phyloP scores from a whole-genome alignment of 2,888 invertebrate genomes.

The Saturnia japonica region DNA sequence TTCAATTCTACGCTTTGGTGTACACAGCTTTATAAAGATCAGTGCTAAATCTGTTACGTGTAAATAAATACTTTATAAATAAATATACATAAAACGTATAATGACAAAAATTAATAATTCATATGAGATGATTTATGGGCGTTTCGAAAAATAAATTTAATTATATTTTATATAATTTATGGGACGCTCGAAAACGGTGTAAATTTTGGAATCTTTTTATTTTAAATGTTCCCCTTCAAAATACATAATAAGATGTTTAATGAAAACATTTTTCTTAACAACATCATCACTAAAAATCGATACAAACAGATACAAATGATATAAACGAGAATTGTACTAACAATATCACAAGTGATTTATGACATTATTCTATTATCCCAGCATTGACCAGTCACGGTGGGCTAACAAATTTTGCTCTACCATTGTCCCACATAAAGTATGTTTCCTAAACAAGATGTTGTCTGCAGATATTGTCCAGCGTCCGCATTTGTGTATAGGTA shows the following conservation, averaged over 20 bases:
- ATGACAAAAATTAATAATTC: background rate
- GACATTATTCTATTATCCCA: slow-evolving; percentile 23
- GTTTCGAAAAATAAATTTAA: background rate
- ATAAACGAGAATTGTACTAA: background rate
- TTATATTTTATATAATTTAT: background rate
- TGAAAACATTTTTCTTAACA: slow-evolving; percentile 6
- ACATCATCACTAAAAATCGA: background rate
- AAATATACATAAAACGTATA: background rate
- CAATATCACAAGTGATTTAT: slow-evolving; percentile 27
- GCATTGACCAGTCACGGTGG: slow-evolving; percentile 59
- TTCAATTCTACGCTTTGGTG: background rate
- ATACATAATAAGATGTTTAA: background rate
- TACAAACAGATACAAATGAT: too few species aligned
- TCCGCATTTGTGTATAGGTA: slow-evolving; percentile 40
- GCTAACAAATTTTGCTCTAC: slow-evolving; percentile 55
- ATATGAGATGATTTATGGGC: background rate
- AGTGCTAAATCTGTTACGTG: background rate
- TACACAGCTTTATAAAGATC: background rate
- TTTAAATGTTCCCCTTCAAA: background rate
- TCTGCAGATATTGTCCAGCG: slow-evolving; percentile 51
- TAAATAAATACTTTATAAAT: too few species aligned
- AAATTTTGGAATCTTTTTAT: background rate
- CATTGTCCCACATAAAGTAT: slow-evolving; percentile 53
- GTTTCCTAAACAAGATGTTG: slow-evolving; percentile 74
- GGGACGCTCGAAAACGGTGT: background rate